A percentile compares a stretch with the other conserved stretches of the same genome.
Conservation (phyloP, 2,113 vertebrate genomes). For the Chamaea fasciata region DNA sequence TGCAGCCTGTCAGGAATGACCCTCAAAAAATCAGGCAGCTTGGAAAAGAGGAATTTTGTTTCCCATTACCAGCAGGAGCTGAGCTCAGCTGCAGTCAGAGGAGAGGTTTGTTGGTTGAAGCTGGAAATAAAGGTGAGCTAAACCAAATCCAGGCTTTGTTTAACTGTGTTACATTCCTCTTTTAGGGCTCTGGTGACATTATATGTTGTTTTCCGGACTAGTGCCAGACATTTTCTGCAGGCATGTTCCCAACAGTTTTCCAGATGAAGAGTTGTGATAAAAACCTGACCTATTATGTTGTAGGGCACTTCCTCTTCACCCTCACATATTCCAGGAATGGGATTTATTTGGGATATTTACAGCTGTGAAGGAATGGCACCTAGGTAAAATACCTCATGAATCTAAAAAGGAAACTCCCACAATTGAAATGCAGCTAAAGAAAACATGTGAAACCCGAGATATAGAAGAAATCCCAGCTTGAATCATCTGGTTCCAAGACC, state of each 20-base stretch:
- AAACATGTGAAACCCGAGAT: slow-evolving; percentile 39
- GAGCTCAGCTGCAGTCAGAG: background rate
- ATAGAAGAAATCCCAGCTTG: slow-evolving; percentile 64
- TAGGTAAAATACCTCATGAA: background rate
- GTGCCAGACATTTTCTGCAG: background rate
- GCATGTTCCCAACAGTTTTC: background rate
- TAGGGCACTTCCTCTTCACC: background rate
- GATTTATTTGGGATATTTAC: background rate
- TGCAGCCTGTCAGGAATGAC: background rate
- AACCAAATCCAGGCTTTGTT: background rate
- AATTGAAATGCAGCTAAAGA: slow-evolving; percentile 45
- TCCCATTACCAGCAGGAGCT: background rate
- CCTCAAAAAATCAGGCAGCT: background rate
- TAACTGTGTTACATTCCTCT: background rate
- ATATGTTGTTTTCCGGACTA: background rate
- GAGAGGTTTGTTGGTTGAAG: background rate
- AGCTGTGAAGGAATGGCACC: background rate
- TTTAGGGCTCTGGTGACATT: background rate
- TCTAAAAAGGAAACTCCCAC: background rate
- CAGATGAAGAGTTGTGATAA: background rate
- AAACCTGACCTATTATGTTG: background rate
- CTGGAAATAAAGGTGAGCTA: background rate
- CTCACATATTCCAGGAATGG: background rate
- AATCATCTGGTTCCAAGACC: slow-evolving; percentile 49
- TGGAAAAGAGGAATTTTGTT: background rate